phyloP scores from a whole-genome alignment of 2,113 vertebrate genomes.

The Verasper variegatus region DNA sequence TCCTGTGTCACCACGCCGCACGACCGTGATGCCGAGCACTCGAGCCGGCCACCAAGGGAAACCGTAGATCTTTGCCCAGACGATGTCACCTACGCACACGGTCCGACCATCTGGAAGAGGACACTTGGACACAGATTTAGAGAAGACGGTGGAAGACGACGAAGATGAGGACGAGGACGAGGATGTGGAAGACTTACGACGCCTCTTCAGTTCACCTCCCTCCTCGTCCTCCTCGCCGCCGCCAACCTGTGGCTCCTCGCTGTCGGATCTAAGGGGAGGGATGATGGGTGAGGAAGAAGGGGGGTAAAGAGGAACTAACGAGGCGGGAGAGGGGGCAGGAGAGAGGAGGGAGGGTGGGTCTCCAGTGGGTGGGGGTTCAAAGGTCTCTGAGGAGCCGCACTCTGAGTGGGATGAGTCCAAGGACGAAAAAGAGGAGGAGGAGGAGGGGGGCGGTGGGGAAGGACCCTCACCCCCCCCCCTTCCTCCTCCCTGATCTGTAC shows the following conservation, averaged over 20 bases:
- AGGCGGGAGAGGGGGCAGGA: constrained; percentile 75
- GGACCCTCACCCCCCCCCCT: constrained; percentile 73
- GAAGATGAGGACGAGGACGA: constrained; percentile 68
- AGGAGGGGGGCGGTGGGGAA: constrained; percentile 59
- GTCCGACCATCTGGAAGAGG: constrained; percentile 93
- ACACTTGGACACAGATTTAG: constrained; percentile 96
- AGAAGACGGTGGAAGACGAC: constrained; percentile 87
- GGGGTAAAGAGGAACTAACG: constrained; percentile 76
- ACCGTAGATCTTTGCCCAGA: constrained; percentile 99
- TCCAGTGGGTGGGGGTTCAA: constrained; percentile 91
- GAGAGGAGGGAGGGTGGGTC: constrained; percentile 78
- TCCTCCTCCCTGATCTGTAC: constrained; percentile 77
- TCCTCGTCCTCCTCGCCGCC: constrained; percentile 45
- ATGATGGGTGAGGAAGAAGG: constrained; percentile 73
- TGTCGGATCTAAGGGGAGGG: constrained; percentile 49
- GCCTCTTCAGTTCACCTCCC: constrained; percentile 54
- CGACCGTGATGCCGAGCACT: constrained; percentile 92
- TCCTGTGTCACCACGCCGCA: constrained; percentile 90
- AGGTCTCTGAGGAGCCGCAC: constrained; percentile 93
- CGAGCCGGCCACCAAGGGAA: constrained; percentile 99
- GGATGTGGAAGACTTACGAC: constrained; percentile 65
- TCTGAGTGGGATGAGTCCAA: constrained; percentile 86
- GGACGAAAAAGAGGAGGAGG: constrained; percentile 79
- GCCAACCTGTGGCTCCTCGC: constrained; percentile 30
- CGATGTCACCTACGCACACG: constrained; percentile 97